Evolutionary conservation across 2,888 invertebrate species (phyloP).

Genomic region (Philereme transversata): DNA sequence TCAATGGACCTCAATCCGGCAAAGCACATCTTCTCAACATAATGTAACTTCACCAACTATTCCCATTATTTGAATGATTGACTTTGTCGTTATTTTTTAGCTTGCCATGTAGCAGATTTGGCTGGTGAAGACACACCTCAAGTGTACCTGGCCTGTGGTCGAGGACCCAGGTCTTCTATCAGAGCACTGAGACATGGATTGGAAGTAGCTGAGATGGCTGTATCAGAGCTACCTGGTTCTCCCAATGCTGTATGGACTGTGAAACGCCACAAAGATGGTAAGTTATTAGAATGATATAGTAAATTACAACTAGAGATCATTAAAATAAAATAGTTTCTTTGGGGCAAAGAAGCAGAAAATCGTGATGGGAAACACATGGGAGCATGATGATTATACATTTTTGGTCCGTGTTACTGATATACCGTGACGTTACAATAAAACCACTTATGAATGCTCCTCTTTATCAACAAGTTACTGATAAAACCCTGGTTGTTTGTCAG

Average conservation of each 20-base stretch:
- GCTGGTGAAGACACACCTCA: conserved; percentile 99
- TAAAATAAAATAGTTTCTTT: neutral
- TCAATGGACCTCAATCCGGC: conserved; percentile 26
- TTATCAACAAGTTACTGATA: conserved; percentile 82
- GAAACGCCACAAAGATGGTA: conserved; percentile 97
- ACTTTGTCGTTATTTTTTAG: conserved; percentile 56
- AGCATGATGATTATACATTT: conserved; percentile 77
- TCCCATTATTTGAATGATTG: neutral
- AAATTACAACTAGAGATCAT: neutral
- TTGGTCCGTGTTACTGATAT: conserved; percentile 83
- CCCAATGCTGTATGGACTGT: conserved; percentile 99
- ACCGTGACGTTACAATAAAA: conserved; percentile 75
- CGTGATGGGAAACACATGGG: conserved; percentile 36
- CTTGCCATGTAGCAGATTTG: conserved; percentile 95
- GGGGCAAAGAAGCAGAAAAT: conserved; percentile 7
- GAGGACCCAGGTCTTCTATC: conserved; percentile 97
- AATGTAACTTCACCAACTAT: neutral
- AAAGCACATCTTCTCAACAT: conserved; percentile 15
- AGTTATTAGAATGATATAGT: conserved; percentile 58
- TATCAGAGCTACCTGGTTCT: conserved; percentile 99
- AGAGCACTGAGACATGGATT: conserved; percentile 97
- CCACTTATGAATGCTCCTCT: conserved; percentile 80
- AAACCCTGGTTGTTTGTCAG: conserved; percentile 86
- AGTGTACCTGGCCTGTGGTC: conserved; percentile 97
- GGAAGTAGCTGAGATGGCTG: conserved; percentile 99